A percentile compares a stretch with the other conserved stretches of the same genome.
Conservation (phyloP, 2,797 vertebrate genomes). For the Argya squamiceps region DNA sequence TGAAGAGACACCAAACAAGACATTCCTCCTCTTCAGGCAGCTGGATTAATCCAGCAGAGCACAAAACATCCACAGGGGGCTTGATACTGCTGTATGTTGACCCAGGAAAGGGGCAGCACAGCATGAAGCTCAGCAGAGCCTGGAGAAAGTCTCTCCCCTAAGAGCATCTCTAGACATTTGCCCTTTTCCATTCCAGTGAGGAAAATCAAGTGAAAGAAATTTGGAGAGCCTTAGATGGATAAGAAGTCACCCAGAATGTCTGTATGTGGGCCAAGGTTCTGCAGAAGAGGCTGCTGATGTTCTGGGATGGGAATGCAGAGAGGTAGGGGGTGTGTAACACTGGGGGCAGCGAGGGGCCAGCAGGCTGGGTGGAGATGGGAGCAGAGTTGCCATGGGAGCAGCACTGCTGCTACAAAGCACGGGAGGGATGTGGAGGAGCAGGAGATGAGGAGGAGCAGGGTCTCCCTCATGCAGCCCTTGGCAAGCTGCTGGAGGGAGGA, state of each 20-base stretch:
- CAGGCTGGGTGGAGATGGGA: not conserved
- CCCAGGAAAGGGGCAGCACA: not conserved
- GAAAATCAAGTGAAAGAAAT: not conserved
- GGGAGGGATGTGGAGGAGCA: not conserved
- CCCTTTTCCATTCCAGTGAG: not conserved
- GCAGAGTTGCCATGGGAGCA: not conserved
- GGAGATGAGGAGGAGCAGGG: not conserved
- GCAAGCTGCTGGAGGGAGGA: conserved; percentile 26
- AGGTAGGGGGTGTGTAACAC: not conserved
- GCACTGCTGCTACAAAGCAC: not conserved
- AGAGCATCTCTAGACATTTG: not conserved
- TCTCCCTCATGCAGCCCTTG: not conserved
- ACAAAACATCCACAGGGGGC: not conserved
- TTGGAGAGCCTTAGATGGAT: not conserved
- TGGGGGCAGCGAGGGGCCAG: not conserved
- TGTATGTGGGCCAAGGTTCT: not conserved
- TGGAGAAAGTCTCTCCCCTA: not conserved
- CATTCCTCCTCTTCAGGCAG: not conserved
- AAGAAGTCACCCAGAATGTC: not conserved
- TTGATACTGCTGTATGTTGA: not conserved
- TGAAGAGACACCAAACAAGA: not conserved
- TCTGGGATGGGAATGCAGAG: not conserved
- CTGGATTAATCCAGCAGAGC: not conserved
- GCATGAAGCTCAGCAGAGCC: not conserved
- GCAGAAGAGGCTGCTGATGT: not conserved